Percentiles rank a stretch among this genome's conserved stretches.
These are phyloP conservation scores for Lottia scabra DNA, from an alignment of 2,888 invertebrate species.

Conservation along the genomic window DNA sequence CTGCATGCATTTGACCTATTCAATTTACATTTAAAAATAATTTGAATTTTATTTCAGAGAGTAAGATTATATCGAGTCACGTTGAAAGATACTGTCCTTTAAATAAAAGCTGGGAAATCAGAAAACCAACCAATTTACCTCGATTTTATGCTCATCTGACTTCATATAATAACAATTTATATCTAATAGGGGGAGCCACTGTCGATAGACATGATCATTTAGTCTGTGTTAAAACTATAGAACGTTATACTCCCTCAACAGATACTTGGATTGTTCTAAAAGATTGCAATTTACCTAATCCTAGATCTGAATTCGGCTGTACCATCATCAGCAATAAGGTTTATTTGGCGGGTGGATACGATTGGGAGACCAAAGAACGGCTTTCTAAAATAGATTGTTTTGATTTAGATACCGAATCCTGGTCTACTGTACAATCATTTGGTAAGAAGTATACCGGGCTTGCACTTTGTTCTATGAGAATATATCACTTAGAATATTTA, in stretches of 20 bases:
- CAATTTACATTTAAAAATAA: no score
- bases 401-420: conserved; percentile 38
- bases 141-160: conserved; percentile 47
- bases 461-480: conserved; percentile 9
- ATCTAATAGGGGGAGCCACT: conserved; percentile 51
- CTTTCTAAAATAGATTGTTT: conserved; percentile 41
- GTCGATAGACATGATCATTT: conserved; percentile 38
- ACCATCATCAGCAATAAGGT: conserved; percentile 36
- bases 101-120: conserved; percentile 48
- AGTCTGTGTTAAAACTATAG: conserved; percentile 39
- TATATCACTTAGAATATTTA: background rate
- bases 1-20: no score
- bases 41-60: conserved; percentile 31
- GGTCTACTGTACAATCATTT: conserved; percentile 32
- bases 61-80: conserved; percentile 40
- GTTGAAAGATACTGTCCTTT: conserved; percentile 50
- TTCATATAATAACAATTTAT: conserved; percentile 34
- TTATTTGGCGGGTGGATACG: conserved; percentile 51
- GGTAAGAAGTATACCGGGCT: conserved; percentile 39
- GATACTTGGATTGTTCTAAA: conserved; percentile 46
- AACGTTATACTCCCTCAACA: conserved; percentile 35
- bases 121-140: conserved; percentile 40
- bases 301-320: conserved; percentile 50
- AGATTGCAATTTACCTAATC: conserved; percentile 34
- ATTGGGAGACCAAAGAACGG: conserved; percentile 44